phyloP scores from a whole-genome alignment of 2,113 vertebrate species.

The Phalacrocorax carbo region DNA sequence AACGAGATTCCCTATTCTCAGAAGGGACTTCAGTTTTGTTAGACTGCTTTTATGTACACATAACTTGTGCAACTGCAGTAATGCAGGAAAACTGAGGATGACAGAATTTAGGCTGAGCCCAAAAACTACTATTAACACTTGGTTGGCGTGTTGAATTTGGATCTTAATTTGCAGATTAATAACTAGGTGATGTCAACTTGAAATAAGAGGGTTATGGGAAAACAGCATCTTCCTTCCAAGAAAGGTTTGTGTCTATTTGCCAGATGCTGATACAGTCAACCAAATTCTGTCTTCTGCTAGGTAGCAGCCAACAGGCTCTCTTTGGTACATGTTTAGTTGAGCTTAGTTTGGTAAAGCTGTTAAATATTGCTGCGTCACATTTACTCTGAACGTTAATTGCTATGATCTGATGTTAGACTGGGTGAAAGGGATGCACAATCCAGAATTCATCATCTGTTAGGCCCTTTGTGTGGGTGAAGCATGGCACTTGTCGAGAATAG shows the following conservation, averaged over 20 bases:
- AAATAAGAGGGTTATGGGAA: background rate
- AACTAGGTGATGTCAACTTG: background rate
- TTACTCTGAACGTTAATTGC: background rate
- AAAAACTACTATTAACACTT: background rate
- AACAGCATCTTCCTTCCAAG: background rate
- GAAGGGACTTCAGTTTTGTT: background rate
- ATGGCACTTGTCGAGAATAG: background rate
- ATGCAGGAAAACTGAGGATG: background rate
- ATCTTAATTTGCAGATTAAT: background rate
- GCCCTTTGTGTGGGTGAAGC: constrained; percentile 25
- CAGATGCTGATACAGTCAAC: background rate
- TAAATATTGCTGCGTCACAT: background rate
- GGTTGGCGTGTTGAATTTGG: background rate
- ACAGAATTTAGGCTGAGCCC: background rate
- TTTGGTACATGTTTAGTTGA: background rate
- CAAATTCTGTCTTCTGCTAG: background rate
- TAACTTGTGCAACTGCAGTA: background rate
- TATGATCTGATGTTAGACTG: background rate
- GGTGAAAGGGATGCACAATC: background rate
- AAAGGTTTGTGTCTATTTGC: background rate
- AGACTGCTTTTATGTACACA: background rate
- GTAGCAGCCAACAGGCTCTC: background rate
- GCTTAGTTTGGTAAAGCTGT: background rate
- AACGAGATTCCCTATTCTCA: background rate
- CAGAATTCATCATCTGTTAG: background rate